Conservation (phyloP, 2,888 invertebrate species). For the Pachydiplax longipennis region DNA sequence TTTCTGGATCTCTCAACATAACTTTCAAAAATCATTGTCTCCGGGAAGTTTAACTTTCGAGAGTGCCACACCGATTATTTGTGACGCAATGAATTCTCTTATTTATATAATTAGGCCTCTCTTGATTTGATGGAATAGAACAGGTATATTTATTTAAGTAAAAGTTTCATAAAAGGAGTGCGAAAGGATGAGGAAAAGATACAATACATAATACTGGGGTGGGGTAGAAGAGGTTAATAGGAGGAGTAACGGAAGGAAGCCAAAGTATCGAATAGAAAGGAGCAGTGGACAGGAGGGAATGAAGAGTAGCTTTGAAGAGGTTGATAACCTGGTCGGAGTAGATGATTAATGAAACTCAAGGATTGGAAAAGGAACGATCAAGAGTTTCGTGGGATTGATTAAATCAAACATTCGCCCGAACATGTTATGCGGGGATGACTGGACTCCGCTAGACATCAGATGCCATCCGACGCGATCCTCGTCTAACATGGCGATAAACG, state of each 20-base stretch:
- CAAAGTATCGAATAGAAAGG: not conserved
- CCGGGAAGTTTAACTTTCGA: too few species aligned
- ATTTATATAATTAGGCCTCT: too few species aligned
- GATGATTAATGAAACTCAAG: not conserved
- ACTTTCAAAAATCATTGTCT: too few species aligned
- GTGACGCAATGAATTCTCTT: too few species aligned
- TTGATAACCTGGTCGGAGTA: not conserved
- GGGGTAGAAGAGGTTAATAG: not conserved
- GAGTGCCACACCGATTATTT: too few species aligned
- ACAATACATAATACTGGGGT: not conserved
- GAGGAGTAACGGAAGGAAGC: not conserved
- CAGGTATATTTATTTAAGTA: too few species aligned
- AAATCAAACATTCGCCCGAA: not conserved
- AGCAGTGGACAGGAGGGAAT: not conserved
- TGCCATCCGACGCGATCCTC: not conserved
- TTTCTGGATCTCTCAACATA: too few species aligned
- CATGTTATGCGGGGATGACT: not conserved
- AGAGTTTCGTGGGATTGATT: conserved; percentile 1
- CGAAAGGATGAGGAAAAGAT: not conserved
- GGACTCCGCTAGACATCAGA: not conserved
- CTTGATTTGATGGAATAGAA: too few species aligned
- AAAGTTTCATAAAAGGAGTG: not conserved
- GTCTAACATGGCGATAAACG: not conserved
- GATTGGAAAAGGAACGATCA: not conserved
- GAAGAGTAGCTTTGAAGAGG: not conserved